Percentiles rank a stretch among this genome's conserved stretches.
Evolutionary conservation across 1,140 invertebrate species (phyloP).

Genomic region (Scaptomyza hsui): DNA sequence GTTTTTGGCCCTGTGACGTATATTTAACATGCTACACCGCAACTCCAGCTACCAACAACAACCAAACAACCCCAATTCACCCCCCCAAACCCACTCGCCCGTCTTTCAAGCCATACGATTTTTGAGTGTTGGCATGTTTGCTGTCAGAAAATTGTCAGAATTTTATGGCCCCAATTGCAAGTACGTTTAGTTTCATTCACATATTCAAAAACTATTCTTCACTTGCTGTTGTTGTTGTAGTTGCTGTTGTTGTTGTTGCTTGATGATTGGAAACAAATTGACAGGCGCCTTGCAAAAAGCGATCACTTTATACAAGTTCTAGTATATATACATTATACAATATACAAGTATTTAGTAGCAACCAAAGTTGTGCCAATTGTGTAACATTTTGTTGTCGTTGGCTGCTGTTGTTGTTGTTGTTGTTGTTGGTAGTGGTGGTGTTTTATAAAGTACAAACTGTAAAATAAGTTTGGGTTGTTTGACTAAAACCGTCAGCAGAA

Average conservation of each 20-base stretch:
- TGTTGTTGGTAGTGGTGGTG: conserved; percentile 12
- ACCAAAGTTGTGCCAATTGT: conserved; percentile 49
- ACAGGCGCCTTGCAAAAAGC: conserved; percentile 68
- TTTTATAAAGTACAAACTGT: not conserved
- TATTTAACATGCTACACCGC: conserved; percentile 80
- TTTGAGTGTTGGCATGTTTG: conserved; percentile 82
- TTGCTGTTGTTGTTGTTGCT: conserved; percentile 11
- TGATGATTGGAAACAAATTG: conserved; percentile 82
- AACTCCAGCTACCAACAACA: conserved; percentile 55
- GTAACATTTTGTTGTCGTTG: conserved; percentile 14
- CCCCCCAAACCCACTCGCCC: not conserved
- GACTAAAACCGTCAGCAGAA: not conserved
- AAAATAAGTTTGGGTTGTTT: not conserved
- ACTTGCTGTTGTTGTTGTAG: conserved; percentile 13
- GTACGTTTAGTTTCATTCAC: conserved; percentile 9
- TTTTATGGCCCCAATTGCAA: conserved; percentile 65
- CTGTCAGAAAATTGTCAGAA: conserved; percentile 82
- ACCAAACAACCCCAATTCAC: conserved; percentile 7
- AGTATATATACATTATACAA: too few relatives aligned
- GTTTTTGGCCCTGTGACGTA: conserved; percentile 72
- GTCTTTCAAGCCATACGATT: conserved; percentile 57
- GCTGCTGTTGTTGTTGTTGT: not conserved
- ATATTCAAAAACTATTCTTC: not conserved
- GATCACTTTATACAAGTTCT: conserved; percentile 57
- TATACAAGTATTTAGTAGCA: not conserved